A percentile compares a stretch with the other conserved stretches of the same genome.
phyloP scores from a whole-genome alignment of 2,113 vertebrate species.

The Suricata suricatta region DNA sequence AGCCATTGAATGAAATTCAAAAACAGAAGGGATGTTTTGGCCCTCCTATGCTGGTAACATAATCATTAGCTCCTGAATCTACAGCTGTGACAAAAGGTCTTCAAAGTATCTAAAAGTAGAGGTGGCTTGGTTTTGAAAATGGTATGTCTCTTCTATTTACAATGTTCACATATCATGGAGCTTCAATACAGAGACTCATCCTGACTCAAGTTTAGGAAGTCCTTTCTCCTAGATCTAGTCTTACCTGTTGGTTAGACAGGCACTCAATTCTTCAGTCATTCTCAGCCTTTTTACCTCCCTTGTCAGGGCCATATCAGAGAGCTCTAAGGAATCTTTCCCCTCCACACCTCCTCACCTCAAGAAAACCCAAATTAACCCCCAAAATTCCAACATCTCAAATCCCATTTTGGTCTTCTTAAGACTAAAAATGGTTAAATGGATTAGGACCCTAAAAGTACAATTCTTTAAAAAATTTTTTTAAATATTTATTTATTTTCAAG shows the following conservation, averaged over 20 bases:
- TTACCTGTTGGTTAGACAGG: neutral
- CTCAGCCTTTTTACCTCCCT: neutral
- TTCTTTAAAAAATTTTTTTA: neutral
- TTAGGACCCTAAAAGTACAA: neutral
- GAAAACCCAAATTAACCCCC: neutral
- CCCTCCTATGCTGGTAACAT: neutral
- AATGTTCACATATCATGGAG: neutral
- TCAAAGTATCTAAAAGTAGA: neutral
- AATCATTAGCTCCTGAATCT: neutral
- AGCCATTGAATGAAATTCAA: neutral
- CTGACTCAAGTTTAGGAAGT: neutral
- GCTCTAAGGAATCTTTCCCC: neutral
- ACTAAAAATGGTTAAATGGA: neutral
- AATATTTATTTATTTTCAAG: too few species aligned
- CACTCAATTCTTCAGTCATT: slow-evolving; percentile 10
- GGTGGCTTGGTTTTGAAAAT: neutral
- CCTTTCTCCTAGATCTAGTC: neutral
- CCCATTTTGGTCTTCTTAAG: neutral
- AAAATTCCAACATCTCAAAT: neutral
- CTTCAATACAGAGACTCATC: neutral
- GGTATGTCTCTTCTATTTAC: neutral
- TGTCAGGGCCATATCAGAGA: neutral
- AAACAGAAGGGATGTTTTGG: neutral
- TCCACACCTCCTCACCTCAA: neutral
- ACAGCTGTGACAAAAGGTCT: neutral